Base-by-base conservation (phyloP, 1,140 invertebrate species). In the Halyomorpha halys region DNA sequence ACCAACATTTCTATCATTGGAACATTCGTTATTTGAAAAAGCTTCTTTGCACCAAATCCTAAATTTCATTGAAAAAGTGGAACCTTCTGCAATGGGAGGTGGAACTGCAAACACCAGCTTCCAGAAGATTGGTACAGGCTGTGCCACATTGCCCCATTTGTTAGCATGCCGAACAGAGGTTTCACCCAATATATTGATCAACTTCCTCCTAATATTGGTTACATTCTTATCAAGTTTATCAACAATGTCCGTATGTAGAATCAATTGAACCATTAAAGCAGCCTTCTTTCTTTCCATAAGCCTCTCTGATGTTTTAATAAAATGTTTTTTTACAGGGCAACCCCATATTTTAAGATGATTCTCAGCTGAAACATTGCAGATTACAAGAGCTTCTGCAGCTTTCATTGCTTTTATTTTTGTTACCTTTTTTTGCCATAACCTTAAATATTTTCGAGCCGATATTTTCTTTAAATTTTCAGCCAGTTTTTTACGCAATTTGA, bases 271-370 rank as follows among this genome's bases (percentile, higher is more conserved):
- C 44, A 67, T 54, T 25, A 45, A 47, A 23, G 9, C 18, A 18
- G 61, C 27, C n/a, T 64, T 67, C 51, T 66, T 59, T 59, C 61
- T 66, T 25, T 64, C 60, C 44, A 39, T 51, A 11, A 66, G 39
- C 19, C 66, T 56, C 11, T 67, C 44, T 9, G 61, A 59, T 27
- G 66, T 47, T 54, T 44, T 49, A 18, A 16, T 9, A 9, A 14
- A 44, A n/a, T 44, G n/a, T 25, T 61, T 54, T 18, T 6, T 30
- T 15, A 27, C 39, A 13, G 64, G 21, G 19, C 13, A 18, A 15
- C 68, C 68, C 68, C 68, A 69, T n/a, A 65, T 9, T 30, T 62
- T n/a, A 15, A 64, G 23, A 63, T 69, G 66, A 5, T 66, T 62
- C 27, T 67, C 47, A 15, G 64, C 34, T 14, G 66, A 34, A 15